Base-by-base conservation (phyloP, 2,797 vertebrate species). In the Acanthiza pusilla region DNA sequence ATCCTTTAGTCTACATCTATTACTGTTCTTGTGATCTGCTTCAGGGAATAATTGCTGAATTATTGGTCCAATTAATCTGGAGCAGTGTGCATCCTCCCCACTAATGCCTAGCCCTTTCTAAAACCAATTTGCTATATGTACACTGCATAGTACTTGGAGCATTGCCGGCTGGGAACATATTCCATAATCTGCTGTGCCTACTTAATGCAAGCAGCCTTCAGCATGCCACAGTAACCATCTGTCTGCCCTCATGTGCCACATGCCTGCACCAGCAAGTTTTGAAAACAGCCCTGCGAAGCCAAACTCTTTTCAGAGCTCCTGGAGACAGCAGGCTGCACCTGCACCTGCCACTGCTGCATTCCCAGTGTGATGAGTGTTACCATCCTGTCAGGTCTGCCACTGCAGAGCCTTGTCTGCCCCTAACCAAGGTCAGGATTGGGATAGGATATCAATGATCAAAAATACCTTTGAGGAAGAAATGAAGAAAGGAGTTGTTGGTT, bases 101-200 rank as follows among this genome's bases (percentile, higher is more conserved):
- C 20, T 74, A 36, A 32, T 16, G 32, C 26, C 20, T 32, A 58
- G 22, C 10, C n/a, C 23, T 43, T 88, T 78, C 57, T 67, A 23
- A 71, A 92, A 67, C 10, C 1, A 10, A 11, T 68, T 79, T 30
- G 15, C 38, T 62, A 1, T 14, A 19, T 57, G 70, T 45, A 16
- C 32, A 12, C 34, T 27, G 27, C 32, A n/a, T 3, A 57, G 51
- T 10, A 16, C 55, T 70, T 30, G 47, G 32, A 36, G 9, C 42
- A 60, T 68, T 0, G 0, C 25, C 1, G 3, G 22, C 42, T 61
- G 61, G 62, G 61, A 54, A 45, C 29, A 17, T 22, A 42, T 34
- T 80, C 51, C 3, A 2, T 60, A 73, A 61, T 63, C 65, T 57
- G 34, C 60, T 27, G n/a, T 48, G 47, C 29, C 40, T 50, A 6